These are phyloP conservation scores for Struthio camelus DNA, from an alignment of 2,113 vertebrate genomes.

Conservation along the genomic window DNA sequence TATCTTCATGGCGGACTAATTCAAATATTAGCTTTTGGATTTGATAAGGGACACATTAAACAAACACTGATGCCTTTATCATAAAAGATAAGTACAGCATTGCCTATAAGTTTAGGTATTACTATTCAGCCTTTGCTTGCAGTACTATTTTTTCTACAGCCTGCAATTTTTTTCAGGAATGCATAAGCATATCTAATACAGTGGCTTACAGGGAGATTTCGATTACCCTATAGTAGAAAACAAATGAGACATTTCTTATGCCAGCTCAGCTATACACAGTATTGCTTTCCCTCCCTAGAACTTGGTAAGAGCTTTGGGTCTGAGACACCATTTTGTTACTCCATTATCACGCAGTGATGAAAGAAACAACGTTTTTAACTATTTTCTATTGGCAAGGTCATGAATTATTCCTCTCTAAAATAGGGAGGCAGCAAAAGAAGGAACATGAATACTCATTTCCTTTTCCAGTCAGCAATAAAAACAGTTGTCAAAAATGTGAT, in stretches of 20 bases:
- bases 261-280: background rate
- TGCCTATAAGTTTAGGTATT: background rate
- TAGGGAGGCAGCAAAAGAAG: background rate
- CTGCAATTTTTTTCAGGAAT: background rate
- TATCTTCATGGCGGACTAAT: constrained; percentile 14
- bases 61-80: constrained; percentile 5
- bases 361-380: constrained; percentile 31
- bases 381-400: background rate
- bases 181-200: constrained; percentile 18
- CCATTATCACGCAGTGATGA: background rate
- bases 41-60: constrained; percentile 45
- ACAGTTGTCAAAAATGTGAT: background rate
- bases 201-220: constrained; percentile 25
- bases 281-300: background rate
- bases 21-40: constrained; percentile 53
- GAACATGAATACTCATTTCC: constrained; percentile 10
- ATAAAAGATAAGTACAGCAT: background rate
- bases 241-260: background rate
- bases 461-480: constrained; percentile 27
- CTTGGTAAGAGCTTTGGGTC: background rate
- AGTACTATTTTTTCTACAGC: background rate
- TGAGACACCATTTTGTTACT: background rate
- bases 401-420: constrained; percentile 3
- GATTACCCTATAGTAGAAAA: background rate
- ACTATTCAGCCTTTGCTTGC: background rate